These are phyloP conservation scores for Heliconius hermathena DNA, from an alignment of 1,140 invertebrate genomes.

Conservation along the genomic window DNA sequence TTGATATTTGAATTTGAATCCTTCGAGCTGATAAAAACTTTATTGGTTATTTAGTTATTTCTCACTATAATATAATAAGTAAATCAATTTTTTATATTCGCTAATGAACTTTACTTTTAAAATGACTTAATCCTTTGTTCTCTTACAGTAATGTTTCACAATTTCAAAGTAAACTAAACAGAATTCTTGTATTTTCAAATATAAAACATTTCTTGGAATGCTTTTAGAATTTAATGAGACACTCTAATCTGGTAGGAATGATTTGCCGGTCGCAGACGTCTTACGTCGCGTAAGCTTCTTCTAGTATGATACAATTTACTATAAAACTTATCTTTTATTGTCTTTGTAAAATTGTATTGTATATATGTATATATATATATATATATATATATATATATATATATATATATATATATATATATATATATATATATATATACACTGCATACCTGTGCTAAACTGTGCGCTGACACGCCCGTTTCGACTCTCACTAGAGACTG, in stretches of 20 bases:
- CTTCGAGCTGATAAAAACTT: too few relatives aligned
- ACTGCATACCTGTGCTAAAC: too few relatives aligned
- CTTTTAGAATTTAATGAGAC: slow-evolving; percentile 40
- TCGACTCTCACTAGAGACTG: too few relatives aligned
- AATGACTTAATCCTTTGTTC: neutral
- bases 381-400: too few relatives aligned
- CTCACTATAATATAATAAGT: too few relatives aligned
- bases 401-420: too few relatives aligned
- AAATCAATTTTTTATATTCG: too few relatives aligned
- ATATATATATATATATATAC: too few relatives aligned
- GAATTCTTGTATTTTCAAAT: slow-evolving; percentile 13
- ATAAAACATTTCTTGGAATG: slow-evolving; percentile 33
- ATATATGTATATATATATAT: too few relatives aligned
- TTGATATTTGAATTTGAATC: too few relatives aligned
- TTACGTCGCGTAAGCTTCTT: neutral
- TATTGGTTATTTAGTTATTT: too few relatives aligned
- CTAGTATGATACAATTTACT: neutral
- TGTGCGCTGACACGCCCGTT: too few relatives aligned
- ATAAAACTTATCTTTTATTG: neutral
- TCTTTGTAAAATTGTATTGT: neutral
- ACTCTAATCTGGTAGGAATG: slow-evolving; percentile 29
- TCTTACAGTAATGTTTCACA: neutral
- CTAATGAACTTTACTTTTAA: neutral
- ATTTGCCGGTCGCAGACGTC: slow-evolving; percentile 15
- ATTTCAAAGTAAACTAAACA: slow-evolving; percentile 6